A percentile compares a stretch with the other conserved stretches of the same genome.
Conservation (phyloP, 2,888 invertebrate genomes). For the Geotrupes spiniger region DNA sequence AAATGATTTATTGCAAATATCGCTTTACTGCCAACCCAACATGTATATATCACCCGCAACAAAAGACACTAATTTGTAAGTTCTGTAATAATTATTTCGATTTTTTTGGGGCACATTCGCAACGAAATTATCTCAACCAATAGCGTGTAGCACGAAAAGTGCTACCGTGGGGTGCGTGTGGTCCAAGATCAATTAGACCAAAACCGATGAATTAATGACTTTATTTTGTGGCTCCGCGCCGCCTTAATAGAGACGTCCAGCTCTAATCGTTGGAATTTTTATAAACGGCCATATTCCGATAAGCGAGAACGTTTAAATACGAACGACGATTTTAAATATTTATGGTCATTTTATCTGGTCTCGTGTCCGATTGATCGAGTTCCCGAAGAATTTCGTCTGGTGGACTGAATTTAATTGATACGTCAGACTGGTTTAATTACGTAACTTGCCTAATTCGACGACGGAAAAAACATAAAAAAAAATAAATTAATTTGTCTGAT, state of each 20-base stretch:
- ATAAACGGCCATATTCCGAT: conserved; percentile 10
- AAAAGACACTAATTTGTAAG: not conserved
- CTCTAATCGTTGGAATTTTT: not conserved
- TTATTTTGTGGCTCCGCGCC: conserved; percentile 16
- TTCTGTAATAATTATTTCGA: not conserved
- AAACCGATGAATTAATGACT: conserved; percentile 22
- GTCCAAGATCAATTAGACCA: conserved; percentile 18
- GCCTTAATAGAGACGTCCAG: not conserved
- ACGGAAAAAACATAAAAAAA: too few species aligned
- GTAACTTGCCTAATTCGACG: too few species aligned
- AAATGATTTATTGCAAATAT: conserved; percentile 31
- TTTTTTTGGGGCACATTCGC: not conserved
- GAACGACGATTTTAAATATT: conserved; percentile 1
- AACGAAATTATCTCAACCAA: not conserved
- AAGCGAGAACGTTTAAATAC: conserved; percentile 5
- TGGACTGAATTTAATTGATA: too few species aligned
- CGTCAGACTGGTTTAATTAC: too few species aligned
- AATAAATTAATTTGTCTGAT: too few species aligned
- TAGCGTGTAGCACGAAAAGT: too few species aligned
- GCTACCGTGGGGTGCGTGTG: conserved; percentile 11
- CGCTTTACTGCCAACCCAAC: not conserved
- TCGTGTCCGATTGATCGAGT: too few species aligned
- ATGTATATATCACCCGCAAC: not conserved
- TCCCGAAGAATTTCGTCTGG: too few species aligned
- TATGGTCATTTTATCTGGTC: too few species aligned